A percentile compares a stretch with the other conserved stretches of the same genome.
Conservation (phyloP, 2,888 invertebrate genomes). For the Leptopilina drosophilae region DNA sequence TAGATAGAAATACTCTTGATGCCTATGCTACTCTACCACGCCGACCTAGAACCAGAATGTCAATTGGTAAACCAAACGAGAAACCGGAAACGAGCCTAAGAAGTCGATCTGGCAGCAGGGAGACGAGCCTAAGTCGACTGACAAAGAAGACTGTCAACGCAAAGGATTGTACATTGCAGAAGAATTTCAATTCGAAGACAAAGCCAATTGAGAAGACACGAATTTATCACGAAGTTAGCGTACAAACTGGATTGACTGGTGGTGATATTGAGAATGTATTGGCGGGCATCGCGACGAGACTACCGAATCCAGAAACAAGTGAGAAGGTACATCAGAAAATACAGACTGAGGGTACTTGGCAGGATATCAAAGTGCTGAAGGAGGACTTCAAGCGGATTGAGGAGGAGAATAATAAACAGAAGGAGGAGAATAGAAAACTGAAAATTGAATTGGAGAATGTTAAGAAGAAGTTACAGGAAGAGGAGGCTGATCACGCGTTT, state of each 20-base stretch:
- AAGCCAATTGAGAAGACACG: slow-evolving; percentile 79
- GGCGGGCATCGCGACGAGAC: slow-evolving; percentile 78
- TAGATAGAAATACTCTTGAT: slow-evolving; percentile 79
- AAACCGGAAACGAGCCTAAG: slow-evolving; percentile 79
- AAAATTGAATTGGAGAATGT: slow-evolving; percentile 80
- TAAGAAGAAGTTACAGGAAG: slow-evolving; percentile 82
- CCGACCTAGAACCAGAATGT: slow-evolving; percentile 78
- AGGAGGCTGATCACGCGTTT: slow-evolving; percentile 85
- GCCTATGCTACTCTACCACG: slow-evolving; percentile 89
- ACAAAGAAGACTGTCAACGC: slow-evolving; percentile 61
- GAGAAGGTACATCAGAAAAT: slow-evolving; percentile 80
- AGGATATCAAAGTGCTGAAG: slow-evolving; percentile 82
- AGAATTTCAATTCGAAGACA: slow-evolving; percentile 78
- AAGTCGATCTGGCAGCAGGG: slow-evolving; percentile 78
- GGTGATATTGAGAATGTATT: slow-evolving; percentile 85
- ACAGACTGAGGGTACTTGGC: slow-evolving; percentile 83
- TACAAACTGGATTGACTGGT: slow-evolving; percentile 87
- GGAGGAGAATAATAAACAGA: slow-evolving; percentile 73
- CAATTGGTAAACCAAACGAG: slow-evolving; percentile 73
- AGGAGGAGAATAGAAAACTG: slow-evolving; percentile 80
- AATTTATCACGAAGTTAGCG: slow-evolving; percentile 88
- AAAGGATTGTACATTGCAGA: slow-evolving; percentile 64
- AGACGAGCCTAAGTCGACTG: slow-evolving; percentile 76
- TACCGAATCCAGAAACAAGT: slow-evolving; percentile 70
- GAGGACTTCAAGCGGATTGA: slow-evolving; percentile 79